Base-by-base conservation (phyloP, 1,140 invertebrate genomes). In the Ceratosolen solmsi region DNA sequence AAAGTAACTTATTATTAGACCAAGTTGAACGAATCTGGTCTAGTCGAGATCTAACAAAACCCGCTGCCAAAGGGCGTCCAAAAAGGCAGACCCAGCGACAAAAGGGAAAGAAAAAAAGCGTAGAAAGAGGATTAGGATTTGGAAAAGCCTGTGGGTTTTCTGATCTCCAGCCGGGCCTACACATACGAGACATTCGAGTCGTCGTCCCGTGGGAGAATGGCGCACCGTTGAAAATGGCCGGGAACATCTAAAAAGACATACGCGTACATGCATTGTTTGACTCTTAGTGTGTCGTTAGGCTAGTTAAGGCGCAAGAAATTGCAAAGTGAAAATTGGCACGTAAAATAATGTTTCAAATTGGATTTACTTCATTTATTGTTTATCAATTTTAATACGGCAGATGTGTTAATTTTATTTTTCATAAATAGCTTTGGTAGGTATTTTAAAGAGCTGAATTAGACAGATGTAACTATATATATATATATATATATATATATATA, bases 141-240 rank as follows among this genome's bases (percentile, higher is more conserved):
- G 76, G 84, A 84, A 82, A 86, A 82, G 70, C 65, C 81, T 58
- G 79, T 25, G 38, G 68, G 41, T 25, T 71, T 71, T 68, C 22
- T 71, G 20, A n/a, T 49, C 68, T 27, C 22, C 3, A 2, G 11
- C 5, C 68, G 8, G 30, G 38, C 33, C 63, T 38, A 65, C 27
- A 65, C 27, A 65, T 65, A 36, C 20, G 13, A 20, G 63, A 36
- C 5, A 38, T 65, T 3, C 20, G 27, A 15, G n/a, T 4, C 63
- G 80, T 84, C 13, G 84, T 87, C 86, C 85, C 81, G 80, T 81
- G 86, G 84, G 46, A 84, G 7, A 30, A 33, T 33, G 25, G 33
- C 36, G 17, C 49, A 60, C 3, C 38, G n/a, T 56, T 58, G 41
- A 73, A 65, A 72, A 63, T 80, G 17, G 58, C 56, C 71, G 7